Evolutionary conservation across 2,113 vertebrate species (phyloP), one percentile per base, ranked within the genome.

Genomic region (Capreolus pygargus): DNA sequence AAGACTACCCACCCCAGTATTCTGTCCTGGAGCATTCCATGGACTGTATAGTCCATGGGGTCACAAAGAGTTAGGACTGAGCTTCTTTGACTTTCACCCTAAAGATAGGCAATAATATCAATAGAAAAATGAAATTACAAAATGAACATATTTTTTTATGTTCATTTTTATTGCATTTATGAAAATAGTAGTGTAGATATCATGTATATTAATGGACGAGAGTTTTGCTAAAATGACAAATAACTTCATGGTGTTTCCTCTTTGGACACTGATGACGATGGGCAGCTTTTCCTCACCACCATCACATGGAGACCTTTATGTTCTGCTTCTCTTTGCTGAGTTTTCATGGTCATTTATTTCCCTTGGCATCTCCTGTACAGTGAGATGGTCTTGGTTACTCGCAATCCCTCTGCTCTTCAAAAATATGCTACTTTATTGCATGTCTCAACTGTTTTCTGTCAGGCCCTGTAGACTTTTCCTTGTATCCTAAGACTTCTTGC

Each of bases 191-290:
- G 27, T 85, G 5, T 81, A 43, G 7, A 33, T 92, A 30, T 86
- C 82, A 50, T 70, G 6, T 84, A 39, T 87, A 43, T 54, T 50
- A 85, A 1, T 67, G 33, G 12, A 1, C 30, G 21, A 85, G 47
- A 33, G 28, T 86, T 98, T 95, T 89, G 50, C 81, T 92, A 89
- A 89, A 96, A 89, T 58, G 78, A 23, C 7, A 25, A 52, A 64
- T 28, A 39, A 43, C 19, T 23, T 82, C 89, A 78, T 47, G 74
- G 54, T n/a, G 52, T 92, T 97, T 93, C 16, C 23, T 64, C 3
- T 30, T 86, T 47, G 19, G 12, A 36, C 11, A 78, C 5, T 19
- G 6, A 15, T 11, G n/a, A 91, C 89, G 27, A 30, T 47, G 4
- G 27, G 5, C 15, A 6, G 0, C 61, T 50, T 78, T 52, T 57